Base-by-base conservation (phyloP, 92 coral and sea anemone genomes). In the Heliopora coerulea region DNA sequence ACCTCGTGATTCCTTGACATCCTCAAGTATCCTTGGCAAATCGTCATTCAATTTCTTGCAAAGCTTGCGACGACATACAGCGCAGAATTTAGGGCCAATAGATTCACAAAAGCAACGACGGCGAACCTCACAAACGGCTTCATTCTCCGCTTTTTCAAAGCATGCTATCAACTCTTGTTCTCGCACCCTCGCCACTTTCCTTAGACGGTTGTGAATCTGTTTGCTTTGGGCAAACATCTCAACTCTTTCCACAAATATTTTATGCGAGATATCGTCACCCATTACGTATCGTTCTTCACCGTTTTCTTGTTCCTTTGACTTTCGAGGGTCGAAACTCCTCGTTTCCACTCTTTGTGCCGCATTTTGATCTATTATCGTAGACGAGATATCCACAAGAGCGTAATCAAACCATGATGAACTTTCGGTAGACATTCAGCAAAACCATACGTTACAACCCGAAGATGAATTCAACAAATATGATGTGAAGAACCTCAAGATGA, bases 61-160 rank as follows among this genome's bases (percentile, higher is more conserved):
- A 20, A 70, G 15, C 7, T 70, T 35, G 13, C 32, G 49, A 20
- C 77, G 77, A 54, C 77, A 70, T 1, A 70, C 49, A 24, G 58
- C 77, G 50, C 77, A 70, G 33, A 70, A 70, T 70, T 54, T 70
- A 13, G 28, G 77, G 12, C 62, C 77, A 70, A 70, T 31, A 1
- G 77, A 70, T 27, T 52, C 62, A 41, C 77, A 70, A 54, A 70
- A 70, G 35, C 77, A 70, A 20, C 62, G 62, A 27, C 77, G 77
- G 13, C 63, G 63, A 0, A 33, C 39, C 20, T 35, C 31, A 17
- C 12, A 31, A 70, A 49, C 32, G 1, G 49, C 5, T 21, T 52
- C 33, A 20, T 20, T 33, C 8, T 37, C 37, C n/a, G 50, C 26
- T 6, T 31, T 37, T 31, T 19, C 35, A 32, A 52, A 70, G 28